Percentiles rank a stretch among this genome's conserved stretches.
Conservation (phyloP, 2,888 invertebrate genomes). For the Apotomis betuletana region DNA sequence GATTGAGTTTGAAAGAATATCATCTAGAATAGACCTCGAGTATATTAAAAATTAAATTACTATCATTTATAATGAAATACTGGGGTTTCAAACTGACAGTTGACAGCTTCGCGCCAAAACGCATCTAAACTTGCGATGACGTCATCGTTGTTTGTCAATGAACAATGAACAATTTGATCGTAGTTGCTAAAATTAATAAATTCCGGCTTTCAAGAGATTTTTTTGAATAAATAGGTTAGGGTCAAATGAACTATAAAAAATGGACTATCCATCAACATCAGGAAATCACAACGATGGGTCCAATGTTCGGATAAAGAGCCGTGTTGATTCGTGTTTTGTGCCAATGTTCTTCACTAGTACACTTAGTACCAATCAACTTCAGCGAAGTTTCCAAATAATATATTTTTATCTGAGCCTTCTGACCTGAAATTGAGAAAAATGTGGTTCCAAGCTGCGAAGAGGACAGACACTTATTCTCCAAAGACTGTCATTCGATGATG, state of each 20-base stretch:
- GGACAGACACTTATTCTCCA: conserved; percentile 7
- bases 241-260: background rate
- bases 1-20: background rate
- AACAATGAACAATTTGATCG: background rate
- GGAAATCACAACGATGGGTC: conserved; percentile 2
- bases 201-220: too few species aligned
- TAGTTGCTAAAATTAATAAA: too few species aligned
- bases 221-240: too few species aligned
- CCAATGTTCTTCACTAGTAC: too few species aligned
- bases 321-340: too few species aligned
- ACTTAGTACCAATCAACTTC: too few species aligned
- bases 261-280: conserved; percentile 3
- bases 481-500: conserved; percentile 20
- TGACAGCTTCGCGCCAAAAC: too few species aligned
- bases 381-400: background rate
- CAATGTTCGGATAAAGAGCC: too few species aligned
- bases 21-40: conserved; percentile 2
- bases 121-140: background rate
- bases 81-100: too few species aligned
- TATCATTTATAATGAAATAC: too few species aligned
- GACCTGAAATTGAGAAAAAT: conserved; percentile 22
- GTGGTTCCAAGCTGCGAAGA: conserved; percentile 24
- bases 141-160: background rate
- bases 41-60: conserved; percentile 4
- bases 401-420: conserved; percentile 21